Evolutionary conservation across 2,797 vertebrate species (phyloP), one percentile per base, ranked within the genome.

Genomic region (Menidia menidia): DNA sequence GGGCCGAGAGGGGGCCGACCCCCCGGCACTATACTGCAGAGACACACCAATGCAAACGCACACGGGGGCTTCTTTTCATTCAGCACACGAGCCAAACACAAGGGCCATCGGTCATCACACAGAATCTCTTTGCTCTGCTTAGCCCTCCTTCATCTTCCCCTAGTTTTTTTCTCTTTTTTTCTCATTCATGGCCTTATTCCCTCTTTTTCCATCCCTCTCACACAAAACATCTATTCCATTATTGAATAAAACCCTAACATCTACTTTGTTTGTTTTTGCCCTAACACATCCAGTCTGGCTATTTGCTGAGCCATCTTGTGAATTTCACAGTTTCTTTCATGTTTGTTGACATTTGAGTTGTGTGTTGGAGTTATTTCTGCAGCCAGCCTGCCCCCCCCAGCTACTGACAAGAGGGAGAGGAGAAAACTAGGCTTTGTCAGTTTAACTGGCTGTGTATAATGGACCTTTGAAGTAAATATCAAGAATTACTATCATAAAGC

Each of bases 381-480:
- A 68, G 81, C 81, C 78, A 81, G 62, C 5, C 45, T 73, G 10
- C 4, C 74, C 65, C 80, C 70, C 1, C 56, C 72, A 73, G 75
- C 75, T 77, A 57, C 44, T 30, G 71, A 76, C 30, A 12, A 48
- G 68, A 75, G 82, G 64, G 71, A 75, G 68, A 71, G 7, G 48
- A 71, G 78, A 68, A 77, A 69, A 75, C 64, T 68, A n/a, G 78
- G 56, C 65, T 56, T 56, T 77, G 80, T 64, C 6, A 31, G 60
- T 72, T 87, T 84, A 89, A 91, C 91, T 89, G 87, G 71, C 83
- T 87, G 84, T 82, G 68, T 78, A 78, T 91, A 88, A 91, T 83
- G 58, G 69, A 59, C 57, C 68, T 85, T 86, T 88, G 74, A 88
- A 88, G 82, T 83, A 84, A 89, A 89, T 84, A 91, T 88, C 82